phyloP scores from a whole-genome alignment of 2,113 vertebrate genomes.

The Hydrolagus affinis region DNA sequence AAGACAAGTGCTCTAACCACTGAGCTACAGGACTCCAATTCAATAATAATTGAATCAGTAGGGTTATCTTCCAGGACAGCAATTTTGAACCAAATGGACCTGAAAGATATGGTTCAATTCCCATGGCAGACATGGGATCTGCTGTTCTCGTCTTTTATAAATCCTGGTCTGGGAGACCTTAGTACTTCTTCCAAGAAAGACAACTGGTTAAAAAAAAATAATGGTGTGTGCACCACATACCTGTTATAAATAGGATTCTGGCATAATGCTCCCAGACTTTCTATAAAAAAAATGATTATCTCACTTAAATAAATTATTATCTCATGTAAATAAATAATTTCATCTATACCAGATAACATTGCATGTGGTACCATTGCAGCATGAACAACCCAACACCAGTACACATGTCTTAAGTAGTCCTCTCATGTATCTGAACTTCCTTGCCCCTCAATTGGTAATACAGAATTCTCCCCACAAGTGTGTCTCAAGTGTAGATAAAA shows the following conservation, averaged over 20 bases:
- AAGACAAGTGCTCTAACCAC: too few species aligned
- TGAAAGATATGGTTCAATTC: too few species aligned
- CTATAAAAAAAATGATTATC: background rate
- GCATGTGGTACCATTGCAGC: background rate
- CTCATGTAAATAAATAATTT: constrained; percentile 3
- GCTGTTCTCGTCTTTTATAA: too few species aligned
- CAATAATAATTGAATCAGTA: too few species aligned
- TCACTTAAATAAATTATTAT: too few species aligned
- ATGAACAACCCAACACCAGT: background rate
- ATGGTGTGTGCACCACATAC: too few species aligned
- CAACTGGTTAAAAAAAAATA: background rate
- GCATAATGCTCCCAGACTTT: background rate
- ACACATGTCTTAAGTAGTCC: background rate
- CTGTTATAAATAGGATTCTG: background rate
- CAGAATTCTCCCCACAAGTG: too few species aligned
- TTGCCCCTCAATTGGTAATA: background rate
- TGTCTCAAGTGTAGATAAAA: background rate
- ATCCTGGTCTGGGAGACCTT: too few species aligned
- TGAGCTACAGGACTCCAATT: too few species aligned
- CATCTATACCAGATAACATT: background rate
- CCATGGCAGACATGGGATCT: too few species aligned
- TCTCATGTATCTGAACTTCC: background rate
- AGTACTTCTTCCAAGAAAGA: background rate
- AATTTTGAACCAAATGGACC: too few species aligned
- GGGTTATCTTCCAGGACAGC: too few species aligned